These are phyloP conservation scores for Promerops cafer DNA, from an alignment of 2,113 vertebrate species.

Conservation along the genomic window DNA sequence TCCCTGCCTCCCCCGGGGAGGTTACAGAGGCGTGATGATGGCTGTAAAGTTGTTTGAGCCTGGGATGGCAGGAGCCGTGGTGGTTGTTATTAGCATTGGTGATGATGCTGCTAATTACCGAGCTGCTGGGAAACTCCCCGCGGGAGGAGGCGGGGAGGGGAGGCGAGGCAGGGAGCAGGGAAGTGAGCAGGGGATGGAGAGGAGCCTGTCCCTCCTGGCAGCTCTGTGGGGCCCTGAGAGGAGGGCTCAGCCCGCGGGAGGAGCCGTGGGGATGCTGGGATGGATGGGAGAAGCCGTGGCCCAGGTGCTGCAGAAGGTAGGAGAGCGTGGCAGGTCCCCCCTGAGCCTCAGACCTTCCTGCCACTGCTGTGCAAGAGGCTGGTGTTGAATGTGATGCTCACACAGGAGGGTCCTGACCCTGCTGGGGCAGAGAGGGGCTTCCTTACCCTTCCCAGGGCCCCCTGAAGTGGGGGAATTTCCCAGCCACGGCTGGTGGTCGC, in stretches of 20 bases:
- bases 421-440: not conserved
- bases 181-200: constrained; percentile 6
- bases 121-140: constrained; percentile 54
- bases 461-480: not conserved
- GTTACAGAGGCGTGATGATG: constrained; percentile 22
- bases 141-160: constrained; percentile 28
- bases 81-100: constrained; percentile 36
- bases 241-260: not conserved
- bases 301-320: constrained; percentile 41
- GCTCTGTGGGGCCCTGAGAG: not conserved
- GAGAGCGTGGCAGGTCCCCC: not conserved
- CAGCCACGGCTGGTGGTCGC: rapidly evolving
- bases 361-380: not conserved
- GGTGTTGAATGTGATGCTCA: rapidly evolving
- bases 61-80: not conserved
- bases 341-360: not conserved
- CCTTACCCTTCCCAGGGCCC: not conserved
- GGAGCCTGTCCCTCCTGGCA: not conserved
- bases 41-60: constrained; percentile 13
- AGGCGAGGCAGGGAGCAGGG: not conserved
- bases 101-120: constrained; percentile 52
- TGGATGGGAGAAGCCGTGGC: constrained; percentile 26
- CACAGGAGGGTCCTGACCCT: not conserved
- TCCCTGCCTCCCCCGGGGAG: constrained; percentile 2
- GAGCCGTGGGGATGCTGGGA: constrained; percentile 21